Evolutionary conservation across 1,140 invertebrate genomes (phyloP), one percentile per base, ranked within the genome.

Genomic region (Drosophila arawakana): DNA sequence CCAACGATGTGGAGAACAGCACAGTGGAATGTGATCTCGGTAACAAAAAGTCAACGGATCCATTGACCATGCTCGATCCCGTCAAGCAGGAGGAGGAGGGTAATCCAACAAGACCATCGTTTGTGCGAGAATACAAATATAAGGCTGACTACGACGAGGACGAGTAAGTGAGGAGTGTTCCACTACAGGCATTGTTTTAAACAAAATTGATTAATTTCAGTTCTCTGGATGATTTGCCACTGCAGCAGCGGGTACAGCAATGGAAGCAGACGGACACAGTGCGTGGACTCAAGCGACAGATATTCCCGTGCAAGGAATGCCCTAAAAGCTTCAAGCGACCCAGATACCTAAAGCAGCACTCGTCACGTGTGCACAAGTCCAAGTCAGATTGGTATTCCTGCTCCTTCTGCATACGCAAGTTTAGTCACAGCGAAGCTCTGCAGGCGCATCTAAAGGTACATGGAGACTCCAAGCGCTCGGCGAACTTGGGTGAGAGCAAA

Each of bases 351-450:
- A 89, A 81, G n/a, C 71, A 80, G 11, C 84, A 89, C 35, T 47
- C 73, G 34, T 41, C 37, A 8, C 72, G 75, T 0, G 30, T 34
- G 0, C 85, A 89, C n/a, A 78, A 73, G 34, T 60, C 66, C 2
- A 74, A 89, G 34, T 15, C 62, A 0, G 67, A 70, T 2, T 89
- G 69, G 39, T 81, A 71, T 11, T 70, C 78, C 35, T 89, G 84
- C 15, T 81, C 84, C 4, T 80, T 84, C 1, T 89, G 84, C 59
- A 73, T 84, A 54, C 74, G 85, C 0, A 89, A 89, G 25, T 89
- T 89, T n/a, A 81, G 78, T 11, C 78, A 79, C 37, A 69, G 52
- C 9, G 85, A 89, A 15, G 78, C 78, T 0, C 44, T 89, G 0
- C 71, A 89, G 25, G 25, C 78, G 1, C 84, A 89, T 52, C 59